These are phyloP conservation scores for Chionodraco myersi DNA, from an alignment of 2,113 vertebrate genomes.

Conservation along the genomic window DNA sequence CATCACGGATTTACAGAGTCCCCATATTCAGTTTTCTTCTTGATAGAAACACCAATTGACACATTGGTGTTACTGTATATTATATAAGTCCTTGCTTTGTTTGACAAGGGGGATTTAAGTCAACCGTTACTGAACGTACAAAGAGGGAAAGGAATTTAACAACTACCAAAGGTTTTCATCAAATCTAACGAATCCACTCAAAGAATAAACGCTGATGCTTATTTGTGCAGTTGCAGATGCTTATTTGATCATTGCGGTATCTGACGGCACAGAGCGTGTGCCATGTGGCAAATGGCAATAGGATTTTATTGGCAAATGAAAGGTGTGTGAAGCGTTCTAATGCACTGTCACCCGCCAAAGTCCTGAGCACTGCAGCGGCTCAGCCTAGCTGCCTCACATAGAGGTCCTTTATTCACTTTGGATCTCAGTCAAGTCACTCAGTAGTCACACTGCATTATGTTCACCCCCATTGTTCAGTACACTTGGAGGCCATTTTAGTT, in stretches of 20 bases:
- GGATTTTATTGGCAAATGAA: constrained; percentile 77
- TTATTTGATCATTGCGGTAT: constrained; percentile 52
- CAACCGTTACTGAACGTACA: background rate
- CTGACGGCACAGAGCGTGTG: constrained; percentile 43
- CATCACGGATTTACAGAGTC: constrained; percentile 39
- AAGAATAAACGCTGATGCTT: constrained; percentile 38
- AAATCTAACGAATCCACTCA: background rate
- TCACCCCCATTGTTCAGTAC: constrained; percentile 82
- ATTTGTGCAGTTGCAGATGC: constrained; percentile 32
- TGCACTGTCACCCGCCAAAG: constrained; percentile 76
- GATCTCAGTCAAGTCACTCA: constrained; percentile 84
- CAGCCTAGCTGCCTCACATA: constrained; percentile 77
- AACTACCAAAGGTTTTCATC: background rate
- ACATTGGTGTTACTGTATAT: background rate
- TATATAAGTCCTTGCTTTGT: constrained; percentile 2
- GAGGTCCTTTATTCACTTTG: constrained; percentile 83
- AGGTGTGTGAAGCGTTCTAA: constrained; percentile 75
- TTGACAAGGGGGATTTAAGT: constrained; percentile 19
- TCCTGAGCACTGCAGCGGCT: constrained; percentile 77
- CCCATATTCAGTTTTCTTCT: constrained; percentile 25
- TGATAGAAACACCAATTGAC: background rate
- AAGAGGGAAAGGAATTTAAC: background rate
- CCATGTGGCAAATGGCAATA: constrained; percentile 70
- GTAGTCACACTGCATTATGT: constrained; percentile 84
- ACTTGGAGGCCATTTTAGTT: constrained; percentile 84